Base-by-base conservation (phyloP, 2,113 vertebrate species). In the Ia io region DNA sequence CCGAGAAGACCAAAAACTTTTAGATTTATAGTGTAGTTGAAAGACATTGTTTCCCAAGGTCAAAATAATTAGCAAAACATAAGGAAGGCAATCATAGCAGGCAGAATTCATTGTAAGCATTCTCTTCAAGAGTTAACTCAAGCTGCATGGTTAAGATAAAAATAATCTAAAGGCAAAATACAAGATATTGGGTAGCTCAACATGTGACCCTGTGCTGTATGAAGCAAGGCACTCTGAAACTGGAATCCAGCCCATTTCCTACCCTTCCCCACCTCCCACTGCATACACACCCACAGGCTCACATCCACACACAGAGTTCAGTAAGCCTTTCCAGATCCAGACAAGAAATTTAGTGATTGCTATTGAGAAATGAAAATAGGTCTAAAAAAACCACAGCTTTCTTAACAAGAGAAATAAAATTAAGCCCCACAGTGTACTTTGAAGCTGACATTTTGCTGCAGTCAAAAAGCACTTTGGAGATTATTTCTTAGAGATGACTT, bases 321-420 rank as follows among this genome's bases (percentile, higher is more conserved):
- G 69, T 70, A 85, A 69, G 32, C 5, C 18, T 88, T 77, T 84
- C 37, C 17, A 40, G 42, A 53, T 70, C 65, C n/a, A 91, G 63
- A 88, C 59, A 96, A 22, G 18, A 90, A 86, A 83, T 90, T 56
- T 49, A 78, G 23, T 63, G 49, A 83, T 35, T 76, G 67, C 44
- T 91, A 35, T 35, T 70, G 6, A 95, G 49, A 84, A 97, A 89
- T 56, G 17, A 84, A 86, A 67, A 53, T 65, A 61, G 2, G 6
- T 88, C 53, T 88, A 80, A 91, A 93, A 82, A 82, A 44, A 10
- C 59, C 28, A 2, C 59, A 85, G 44, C 35, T 89, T 84, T 96
- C 49, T 94, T 71, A 93, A 70, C 44, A 88, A 87, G 14, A 93
- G 69, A 88, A 87, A 93, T 76, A 83, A 92, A 86, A 83, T n/a